phyloP scores from a whole-genome alignment of 2,888 invertebrate species.

The Clusia tigrina region DNA sequence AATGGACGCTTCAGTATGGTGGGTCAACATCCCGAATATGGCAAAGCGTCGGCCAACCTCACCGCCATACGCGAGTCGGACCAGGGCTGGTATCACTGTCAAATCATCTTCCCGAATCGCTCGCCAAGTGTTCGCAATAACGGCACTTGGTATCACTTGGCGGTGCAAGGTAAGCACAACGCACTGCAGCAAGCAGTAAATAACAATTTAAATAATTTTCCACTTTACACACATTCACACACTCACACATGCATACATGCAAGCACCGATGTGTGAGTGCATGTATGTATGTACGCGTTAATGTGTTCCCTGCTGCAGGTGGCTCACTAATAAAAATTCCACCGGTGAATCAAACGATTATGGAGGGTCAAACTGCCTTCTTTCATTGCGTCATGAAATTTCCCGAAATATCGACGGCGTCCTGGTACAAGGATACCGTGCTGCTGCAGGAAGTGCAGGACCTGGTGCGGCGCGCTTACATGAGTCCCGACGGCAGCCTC shows the following conservation, averaged over 20 bases:
- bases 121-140: slow-evolving; percentile 85
- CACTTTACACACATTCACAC: too few species aligned
- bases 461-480: slow-evolving; percentile 70
- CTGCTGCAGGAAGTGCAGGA: slow-evolving; percentile 71
- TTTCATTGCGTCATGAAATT: slow-evolving; percentile 85
- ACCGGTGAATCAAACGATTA: slow-evolving; percentile 86
- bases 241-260: neutral
- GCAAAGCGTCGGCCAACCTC: slow-evolving; percentile 78
- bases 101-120: slow-evolving; percentile 86
- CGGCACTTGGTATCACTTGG: slow-evolving; percentile 88
- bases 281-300: slow-evolving; percentile 2
- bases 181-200: too few species aligned
- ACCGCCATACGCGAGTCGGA: slow-evolving; percentile 88
- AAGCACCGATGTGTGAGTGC: slow-evolving; percentile 11
- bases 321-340: slow-evolving; percentile 87
- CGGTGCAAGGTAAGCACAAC: slow-evolving; percentile 84
- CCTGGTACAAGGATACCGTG: slow-evolving; percentile 74
- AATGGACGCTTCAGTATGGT: slow-evolving; percentile 77
- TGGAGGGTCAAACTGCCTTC: slow-evolving; percentile 83
- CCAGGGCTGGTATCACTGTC: slow-evolving; percentile 92
- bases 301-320: slow-evolving; percentile 73
- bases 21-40: slow-evolving; percentile 66
- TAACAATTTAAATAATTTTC: too few species aligned
- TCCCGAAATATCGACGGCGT: slow-evolving; percentile 68
- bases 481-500: slow-evolving; percentile 80